Percentiles rank a stretch among this genome's conserved stretches.
Conservation (phyloP, 2,113 vertebrate genomes). For the Sphyrna mokarran region DNA sequence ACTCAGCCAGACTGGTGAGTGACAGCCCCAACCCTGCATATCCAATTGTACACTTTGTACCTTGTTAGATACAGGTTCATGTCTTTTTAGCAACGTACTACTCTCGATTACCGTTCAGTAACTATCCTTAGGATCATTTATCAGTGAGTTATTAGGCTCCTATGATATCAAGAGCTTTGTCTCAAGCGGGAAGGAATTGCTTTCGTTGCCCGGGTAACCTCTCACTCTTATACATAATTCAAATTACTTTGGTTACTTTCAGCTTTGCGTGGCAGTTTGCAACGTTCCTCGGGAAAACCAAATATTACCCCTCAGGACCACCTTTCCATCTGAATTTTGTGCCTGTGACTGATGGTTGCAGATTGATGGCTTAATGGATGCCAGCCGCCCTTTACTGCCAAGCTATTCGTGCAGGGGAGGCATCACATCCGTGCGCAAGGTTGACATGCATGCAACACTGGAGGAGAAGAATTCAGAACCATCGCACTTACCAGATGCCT, state of each 20-base stretch:
- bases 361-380: background rate
- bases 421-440: background rate
- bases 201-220: background rate
- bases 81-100: background rate
- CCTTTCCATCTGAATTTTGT: background rate
- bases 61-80: background rate
- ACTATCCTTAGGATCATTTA: slow-evolving; percentile 28
- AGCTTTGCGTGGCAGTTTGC: background rate
- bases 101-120: slow-evolving; percentile 22
- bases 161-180: slow-evolving; percentile 22
- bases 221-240: slow-evolving; percentile 26
- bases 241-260: slow-evolving; percentile 13
- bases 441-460: background rate
- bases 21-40: background rate
- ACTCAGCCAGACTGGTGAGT: background rate
- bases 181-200: slow-evolving; percentile 21
- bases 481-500: background rate
- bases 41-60: background rate
- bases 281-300: background rate
- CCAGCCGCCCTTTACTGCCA: background rate
- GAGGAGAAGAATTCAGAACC: background rate
- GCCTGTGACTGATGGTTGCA: background rate
- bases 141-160: slow-evolving; percentile 26
- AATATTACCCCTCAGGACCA: background rate
- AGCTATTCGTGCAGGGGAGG: background rate